Evolutionary conservation across 2,113 vertebrate species (phyloP), one percentile per base, ranked within the genome.

Genomic region (Cynoglossus semilaevis): DNA sequence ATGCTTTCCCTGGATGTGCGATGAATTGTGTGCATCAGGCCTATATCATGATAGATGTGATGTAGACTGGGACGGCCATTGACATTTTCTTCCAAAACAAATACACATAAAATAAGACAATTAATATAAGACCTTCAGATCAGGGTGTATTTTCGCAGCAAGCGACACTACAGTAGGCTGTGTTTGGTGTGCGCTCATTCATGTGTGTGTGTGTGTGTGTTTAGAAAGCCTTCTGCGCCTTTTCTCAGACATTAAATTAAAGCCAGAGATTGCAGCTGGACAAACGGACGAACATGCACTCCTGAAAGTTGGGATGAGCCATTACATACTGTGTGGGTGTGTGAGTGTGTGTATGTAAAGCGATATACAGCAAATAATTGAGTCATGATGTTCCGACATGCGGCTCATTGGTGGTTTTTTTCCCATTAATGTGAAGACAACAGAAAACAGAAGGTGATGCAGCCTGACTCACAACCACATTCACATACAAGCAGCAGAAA

Each of bases 181-280:
- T n/a, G n/a, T n/a, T n/a, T 63, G 44, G 29, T 18, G 58, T 38
- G 49, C 16, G 49, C 11, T 8, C 6, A n/a, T 36, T 17, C 48
- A 42, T 36, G 15, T 48, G 35, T 46, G 46, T 9, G 22, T 64
- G 36, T 61, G 18, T 61, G 43, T 58, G 44, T 40, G 42, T 10
- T 18, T 53, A 59, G 54, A 74, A 68, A 51, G 43, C 38, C 12
- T 51, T 54, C 44, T 34, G 19, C 10, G 36, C 17, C 60, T 35
- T 54, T 76, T 80, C 72, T 68, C 72, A 72, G 56, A 56, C 68
- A 66, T 62, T 17, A 45, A 54, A 48, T 75, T 48, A 19, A 62
- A 17, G 58, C 10, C 61, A 62, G 65, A 57, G 63, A 74, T 71
- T 68, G 68, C 77, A 80, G 77, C 72, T 76, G 77, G 40, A 76